Evolutionary conservation across 1,140 invertebrate species (phyloP), one percentile per base, ranked within the genome.

Genomic region (Orius insidiosus): DNA sequence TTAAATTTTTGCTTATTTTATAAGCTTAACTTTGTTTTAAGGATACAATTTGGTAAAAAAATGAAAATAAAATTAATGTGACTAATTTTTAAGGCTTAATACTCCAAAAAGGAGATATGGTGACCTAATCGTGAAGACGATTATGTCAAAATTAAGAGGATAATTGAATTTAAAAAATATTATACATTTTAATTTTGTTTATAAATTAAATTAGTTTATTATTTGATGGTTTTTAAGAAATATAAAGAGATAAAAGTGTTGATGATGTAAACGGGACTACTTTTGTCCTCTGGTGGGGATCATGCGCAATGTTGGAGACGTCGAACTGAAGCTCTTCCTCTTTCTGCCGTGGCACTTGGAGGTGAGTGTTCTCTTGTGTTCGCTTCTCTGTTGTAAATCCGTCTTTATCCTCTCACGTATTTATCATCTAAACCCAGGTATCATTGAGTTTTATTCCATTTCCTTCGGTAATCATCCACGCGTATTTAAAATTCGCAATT

Each of bases 301-400:
- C 16, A 43, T 62, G 63, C 66, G 66, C 65, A 67, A 63, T 24
- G 24, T 3, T 24, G 3, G 24, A 24, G 24, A 3, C 63, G 62
- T 59, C 58, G 54, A 55, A 57, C 40, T 49, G 48, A 59, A 48
- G 56, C 46, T 57, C 62, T 60, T 60, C 63, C 65, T 68, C 67
- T 69, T 70, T 70, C 67, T 68, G 63, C 63, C 61, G 65, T 68
- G 60, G 67, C 63, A 64, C 61, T 62, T 65, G 56, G 61, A 69
- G 68, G 67, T 69, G 66, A 69, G 67, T 68, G 62, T 59, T 60
- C 53, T 59, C 60, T 52, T 52, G 51, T 59, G 53, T 34, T 50
- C 46, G 33, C 52, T 47, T 51, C 36, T 41, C 49, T 33, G 30
- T 16, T 48, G 45, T 31, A 54, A 55, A 60, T 63, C 64, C 59